Base-by-base conservation (phyloP, 2,797 vertebrate genomes). In the Psittacula echo region DNA sequence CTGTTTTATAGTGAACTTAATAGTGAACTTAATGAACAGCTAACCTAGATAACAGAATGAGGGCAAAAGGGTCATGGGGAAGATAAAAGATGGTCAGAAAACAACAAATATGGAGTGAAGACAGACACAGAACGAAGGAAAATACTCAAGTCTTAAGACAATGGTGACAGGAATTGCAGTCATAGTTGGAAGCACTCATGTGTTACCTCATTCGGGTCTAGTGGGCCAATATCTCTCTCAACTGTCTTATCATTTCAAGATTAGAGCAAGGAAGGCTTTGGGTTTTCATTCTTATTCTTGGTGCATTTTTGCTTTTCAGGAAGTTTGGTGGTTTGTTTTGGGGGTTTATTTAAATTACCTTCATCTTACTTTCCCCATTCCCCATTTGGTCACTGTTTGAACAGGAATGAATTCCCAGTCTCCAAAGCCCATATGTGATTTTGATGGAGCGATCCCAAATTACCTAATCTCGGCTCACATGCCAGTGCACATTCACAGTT, bases 351-450 rank as follows among this genome's bases (percentile, higher is more conserved):
- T 60, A 32, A 66, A 92, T 80, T 95, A 87, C 91, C 64, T 87
- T 87, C 67, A 87, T 96, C 91, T 92, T 80, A 41, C 72, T 68
- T 94, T 86, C 65, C 32, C 27, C 27, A 6, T 80, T 94, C 80
- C 81, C 65, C 54, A 86, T 93, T 96, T 44, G 96, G 92, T 96
- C 71, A 94, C 91, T 85, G 94, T 93, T 96, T 97, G 95, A 97
- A 95, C 81, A 96, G 93, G 95, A 96, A 97, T 60, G 90, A 96
- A 96, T 92, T 95, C 92, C 86, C 44, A 92, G 96, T 97, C 95
- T 96, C 96, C 89, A 94, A 97, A 96, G 96, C 92, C 95, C 96
- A 96, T 94, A 96, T 89, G 89, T 87, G 90, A 95, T 96, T 97
- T 96, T 94, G 93, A 41, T 96, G 96, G 96, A 97, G 96, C 85